Evolutionary conservation across 1,140 invertebrate species (phyloP).

Genomic region (Octopus bimaculoides): DNA sequence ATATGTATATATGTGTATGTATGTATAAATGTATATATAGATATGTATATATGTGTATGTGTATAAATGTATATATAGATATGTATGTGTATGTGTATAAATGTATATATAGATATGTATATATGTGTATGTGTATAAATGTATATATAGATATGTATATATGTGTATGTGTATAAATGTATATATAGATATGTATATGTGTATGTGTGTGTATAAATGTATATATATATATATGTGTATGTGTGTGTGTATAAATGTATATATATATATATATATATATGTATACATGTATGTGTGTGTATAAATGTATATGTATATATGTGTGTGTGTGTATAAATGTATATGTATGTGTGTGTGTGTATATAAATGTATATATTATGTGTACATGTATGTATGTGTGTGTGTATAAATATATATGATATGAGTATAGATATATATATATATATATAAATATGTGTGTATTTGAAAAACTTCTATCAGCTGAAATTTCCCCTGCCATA

Average conservation of each 20-base stretch:
- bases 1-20: too few species aligned
- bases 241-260: background rate
- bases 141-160: too few species aligned
- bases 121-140: too few species aligned
- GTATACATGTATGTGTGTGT: background rate
- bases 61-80: too few species aligned
- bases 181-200: too few species aligned
- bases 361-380: too few species aligned
- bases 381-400: background rate
- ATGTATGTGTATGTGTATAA: too few species aligned
- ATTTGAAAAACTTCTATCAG: background rate
- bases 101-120: too few species aligned
- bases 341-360: background rate
- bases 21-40: too few species aligned
- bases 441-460: background rate
- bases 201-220: background rate
- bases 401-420: background rate
- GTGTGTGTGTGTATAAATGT: background rate
- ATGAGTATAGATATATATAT: background rate
- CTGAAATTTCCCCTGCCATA: background rate
- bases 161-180: too few species aligned
- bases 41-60: too few species aligned
- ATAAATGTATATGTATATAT: background rate
- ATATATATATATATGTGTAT: background rate
- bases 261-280: background rate